A percentile compares a stretch with the other conserved stretches of the same genome.
These are phyloP conservation scores for Schizotus pectinicornis DNA, from an alignment of 2,888 invertebrate species.

Conservation along the genomic window DNA sequence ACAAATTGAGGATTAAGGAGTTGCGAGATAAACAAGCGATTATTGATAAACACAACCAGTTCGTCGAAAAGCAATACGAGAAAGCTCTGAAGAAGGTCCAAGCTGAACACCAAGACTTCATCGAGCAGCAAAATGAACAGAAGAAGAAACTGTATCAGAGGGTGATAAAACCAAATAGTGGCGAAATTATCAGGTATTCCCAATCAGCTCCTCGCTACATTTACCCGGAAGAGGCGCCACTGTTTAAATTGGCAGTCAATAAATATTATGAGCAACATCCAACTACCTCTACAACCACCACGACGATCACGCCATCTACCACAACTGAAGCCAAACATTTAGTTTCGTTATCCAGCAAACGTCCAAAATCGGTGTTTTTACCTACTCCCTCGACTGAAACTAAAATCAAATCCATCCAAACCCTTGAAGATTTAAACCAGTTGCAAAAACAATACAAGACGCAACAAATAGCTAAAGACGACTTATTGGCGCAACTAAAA, in stretches of 20 bases:
- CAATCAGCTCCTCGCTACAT: slow-evolving; percentile 59
- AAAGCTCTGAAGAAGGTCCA: slow-evolving; percentile 79
- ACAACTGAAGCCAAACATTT: slow-evolving; percentile 53
- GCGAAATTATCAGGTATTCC: slow-evolving; percentile 44
- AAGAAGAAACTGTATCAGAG: slow-evolving; percentile 61
- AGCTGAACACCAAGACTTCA: slow-evolving; percentile 73
- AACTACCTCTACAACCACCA: slow-evolving; percentile 71
- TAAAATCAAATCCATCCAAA: slow-evolving; percentile 56
- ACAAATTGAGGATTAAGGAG: slow-evolving; percentile 70
- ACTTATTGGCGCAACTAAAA: slow-evolving; percentile 76
- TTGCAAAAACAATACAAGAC: slow-evolving; percentile 56
- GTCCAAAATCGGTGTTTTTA: slow-evolving; percentile 42
- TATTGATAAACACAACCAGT: slow-evolving; percentile 77
- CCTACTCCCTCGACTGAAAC: slow-evolving; percentile 62
- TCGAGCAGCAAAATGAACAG: slow-evolving; percentile 73
- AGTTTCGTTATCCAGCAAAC: slow-evolving; percentile 1
- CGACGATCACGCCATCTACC: slow-evolving; percentile 69
- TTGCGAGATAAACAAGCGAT: slow-evolving; percentile 74
- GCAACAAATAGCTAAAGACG: slow-evolving; percentile 71
- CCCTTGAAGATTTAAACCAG: slow-evolving; percentile 52
- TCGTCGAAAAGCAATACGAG: slow-evolving; percentile 79
- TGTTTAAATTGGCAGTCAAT: slow-evolving; percentile 71
- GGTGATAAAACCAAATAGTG: slow-evolving; percentile 50
- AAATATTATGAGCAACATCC: slow-evolving; percentile 73
- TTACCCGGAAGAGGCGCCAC: slow-evolving; percentile 68